Base-by-base conservation (phyloP, 2,113 vertebrate species). In the Eulemur macaco region DNA sequence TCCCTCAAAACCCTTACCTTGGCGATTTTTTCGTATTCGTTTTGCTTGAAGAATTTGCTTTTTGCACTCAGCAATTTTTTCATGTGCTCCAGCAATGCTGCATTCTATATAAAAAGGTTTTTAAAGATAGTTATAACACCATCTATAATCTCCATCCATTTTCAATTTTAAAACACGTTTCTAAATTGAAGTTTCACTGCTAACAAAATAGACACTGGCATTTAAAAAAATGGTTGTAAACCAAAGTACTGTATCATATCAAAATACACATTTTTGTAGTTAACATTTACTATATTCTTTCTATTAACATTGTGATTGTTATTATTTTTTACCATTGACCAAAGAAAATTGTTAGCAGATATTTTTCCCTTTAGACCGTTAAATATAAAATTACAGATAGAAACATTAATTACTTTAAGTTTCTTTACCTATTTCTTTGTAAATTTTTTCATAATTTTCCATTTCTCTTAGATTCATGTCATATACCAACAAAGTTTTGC, bases 401-500 rank as follows among this genome's bases (percentile, higher is more conserved):
- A 91, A 71, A 71, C 10, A 93, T 50, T 56, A 63, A 81, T 5
- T 93, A 45, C 45, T 69, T 94, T 78, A 47, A 3, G 21, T 68
- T 52, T 92, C 89, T 71, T 99, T 98, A 99, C 99, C 99, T 97
- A 99, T 99, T 92, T 99, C 99, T 63, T 98, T 98, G 96, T 99
- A 99, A 96, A 99, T 99, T 98, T 99, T 99, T 98, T 99, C 99
- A 96, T 99, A 99, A 92, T 99, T 99, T 96, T 99, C 99, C 99
- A 99, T 99, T 98, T 99, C 99, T 96, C 99, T 98, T 64, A 99
- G 99, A 98, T 99, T 99, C 99, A 99, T 99, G 86, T 99, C 99
- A 86, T 99, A 99, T 11, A 99, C 99, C 92, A 99, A 99, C 86
- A 99, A 98, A 3, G 99, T 99, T 98, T 99, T 99, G 63, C 99